phyloP scores from a whole-genome alignment of 2,797 vertebrate genomes.

The Bufotes viridis region DNA sequence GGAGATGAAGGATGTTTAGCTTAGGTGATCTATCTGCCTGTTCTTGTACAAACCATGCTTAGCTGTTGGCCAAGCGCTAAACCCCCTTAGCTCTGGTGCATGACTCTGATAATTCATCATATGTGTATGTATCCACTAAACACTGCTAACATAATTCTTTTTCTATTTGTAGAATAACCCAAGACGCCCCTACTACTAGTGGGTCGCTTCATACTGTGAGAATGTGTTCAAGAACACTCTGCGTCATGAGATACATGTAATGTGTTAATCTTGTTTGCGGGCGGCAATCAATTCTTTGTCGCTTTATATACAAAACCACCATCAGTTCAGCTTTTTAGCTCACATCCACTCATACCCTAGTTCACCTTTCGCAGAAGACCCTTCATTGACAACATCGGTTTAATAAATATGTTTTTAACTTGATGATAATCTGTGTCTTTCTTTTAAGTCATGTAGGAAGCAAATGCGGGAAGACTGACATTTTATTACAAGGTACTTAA shows the following conservation, averaged over 20 bases:
- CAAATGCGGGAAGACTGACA: neutral
- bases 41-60: too few species aligned
- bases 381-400: constrained; percentile 16
- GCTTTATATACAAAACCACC: constrained; percentile 3
- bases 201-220: neutral
- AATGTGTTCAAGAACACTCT: constrained; percentile 27
- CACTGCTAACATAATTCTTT: neutral
- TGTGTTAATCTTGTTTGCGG: constrained; percentile 21
- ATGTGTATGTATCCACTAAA: neutral
- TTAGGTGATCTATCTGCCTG: too few species aligned
- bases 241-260: neutral
- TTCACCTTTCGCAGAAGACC: constrained; percentile 2
- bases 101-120: too few species aligned
- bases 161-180: constrained; percentile 88
- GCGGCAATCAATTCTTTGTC: constrained; percentile 9
- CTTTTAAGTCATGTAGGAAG: neutral
- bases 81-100: too few species aligned
- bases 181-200: constrained; percentile 94
- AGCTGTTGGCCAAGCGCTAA: too few species aligned
- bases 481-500: neutral
- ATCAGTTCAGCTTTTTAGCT: neutral
- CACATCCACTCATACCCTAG: neutral
- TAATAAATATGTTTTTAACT: constrained; percentile 56
- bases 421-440: neutral
- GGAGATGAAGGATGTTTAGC: too few species aligned